Evolutionary conservation across 2,797 vertebrate genomes (phyloP), one percentile per base, ranked within the genome.

Genomic region (Todus mexicanus): DNA sequence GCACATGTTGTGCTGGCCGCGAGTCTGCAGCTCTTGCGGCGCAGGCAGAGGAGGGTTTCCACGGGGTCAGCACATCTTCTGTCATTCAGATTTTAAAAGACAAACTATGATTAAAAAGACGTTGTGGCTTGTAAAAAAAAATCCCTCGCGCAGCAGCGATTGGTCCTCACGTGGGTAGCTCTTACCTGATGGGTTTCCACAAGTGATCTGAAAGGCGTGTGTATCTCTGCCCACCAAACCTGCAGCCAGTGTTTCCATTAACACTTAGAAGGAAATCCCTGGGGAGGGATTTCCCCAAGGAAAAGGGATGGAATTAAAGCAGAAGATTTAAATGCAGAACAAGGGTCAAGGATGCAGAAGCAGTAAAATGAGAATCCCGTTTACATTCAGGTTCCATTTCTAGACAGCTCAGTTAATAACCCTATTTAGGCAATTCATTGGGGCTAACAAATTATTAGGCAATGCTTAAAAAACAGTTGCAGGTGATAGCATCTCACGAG

Each of bases 1-100:
- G 68, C 63, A 64, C 54, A 51, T 0, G 9, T 33, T 3, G 3
- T 4, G 9, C 51, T 69, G 73, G 50, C 45, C 57, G 53, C 0
- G 9, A 53, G 45, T 37, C 50, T 3, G 5, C 70, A 66, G 70
- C 79, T 86, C 57, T 59, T n/a, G 37, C 66, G 57, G 69, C 65
- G 22, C 3, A 5, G 26, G 29, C 29, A 71, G 71, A 72, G 43
- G 11, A 83, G 27, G 21, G 6, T 38, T 77, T 48, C 60, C 26
- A 33, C 6, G 3, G 37, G 21, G 23, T 11, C 71, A 83, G 38
- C 23, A 64, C 26, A 23, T 27, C 54, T 54, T 27, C 73, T 64
- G 48, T 27, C 61, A 40, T 35, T 50, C 70, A 33, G 38, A 11
- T 42, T 84, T 88, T 72, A 59, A 56, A 65, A 38, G 42, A 59